Evolutionary conservation across 2,113 vertebrate genomes (phyloP).

Genomic region (Serranochromis macrocephalus): DNA sequence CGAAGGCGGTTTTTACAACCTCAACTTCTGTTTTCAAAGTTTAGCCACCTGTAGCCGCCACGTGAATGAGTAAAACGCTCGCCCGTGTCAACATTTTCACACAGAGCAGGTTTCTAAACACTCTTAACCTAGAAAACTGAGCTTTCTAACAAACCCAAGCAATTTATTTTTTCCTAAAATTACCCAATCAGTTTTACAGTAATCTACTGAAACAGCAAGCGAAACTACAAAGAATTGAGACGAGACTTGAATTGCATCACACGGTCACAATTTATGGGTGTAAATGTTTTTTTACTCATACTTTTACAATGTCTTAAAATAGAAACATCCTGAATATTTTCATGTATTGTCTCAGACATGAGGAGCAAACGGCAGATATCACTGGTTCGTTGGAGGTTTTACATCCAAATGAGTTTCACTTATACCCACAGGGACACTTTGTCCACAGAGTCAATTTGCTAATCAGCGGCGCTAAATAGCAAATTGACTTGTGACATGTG

Average conservation of each 20-base stretch:
- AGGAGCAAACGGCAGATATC: background rate
- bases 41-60: background rate
- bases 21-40: background rate
- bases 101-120: background rate
- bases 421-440: slow-evolving; percentile 24
- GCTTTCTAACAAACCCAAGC: background rate
- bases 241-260: background rate
- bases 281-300: background rate
- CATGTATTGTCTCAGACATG: background rate
- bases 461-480: background rate
- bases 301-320: background rate
- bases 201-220: background rate
- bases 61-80: background rate
- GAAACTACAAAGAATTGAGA: background rate
- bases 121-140: background rate
- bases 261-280: background rate
- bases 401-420: slow-evolving; percentile 48
- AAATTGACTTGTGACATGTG: slow-evolving; percentile 36
- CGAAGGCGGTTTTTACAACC: background rate
- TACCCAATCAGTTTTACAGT: background rate
- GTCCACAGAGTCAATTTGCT: background rate
- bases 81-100: background rate
- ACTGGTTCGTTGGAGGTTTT: slow-evolving; percentile 12
- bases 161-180: fast-evolving
- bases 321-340: background rate